Evolutionary conservation across 1,140 invertebrate genomes (phyloP), one percentile per base, ranked within the genome.

Genomic region (Oncopodura yosiiana): DNA sequence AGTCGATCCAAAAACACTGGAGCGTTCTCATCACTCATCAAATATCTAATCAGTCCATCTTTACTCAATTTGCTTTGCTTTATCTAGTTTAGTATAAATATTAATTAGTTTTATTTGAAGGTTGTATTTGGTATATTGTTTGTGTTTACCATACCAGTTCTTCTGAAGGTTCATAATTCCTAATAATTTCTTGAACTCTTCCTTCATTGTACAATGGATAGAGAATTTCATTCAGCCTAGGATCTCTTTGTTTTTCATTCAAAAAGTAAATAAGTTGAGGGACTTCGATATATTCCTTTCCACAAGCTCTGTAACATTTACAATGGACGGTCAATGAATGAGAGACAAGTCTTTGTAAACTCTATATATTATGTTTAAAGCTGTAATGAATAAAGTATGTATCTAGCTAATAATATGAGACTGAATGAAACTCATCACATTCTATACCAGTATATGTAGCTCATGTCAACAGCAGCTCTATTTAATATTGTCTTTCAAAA

Each of bases 21-120:
- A 0, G 95, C 91, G 73, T 99, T 99, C 71, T 99, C 95, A 73
- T 99, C 95, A 0, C 94, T 97, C 92, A 98, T 97, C 42, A 99
- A 76, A 74, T 97, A 99, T 41, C 92, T 82, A 71, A 94, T 90
- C 55, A 98, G 81, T 27, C 93, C 94, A 71, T 97, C 93, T 71
- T 94, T 84, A 41, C 87, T 92, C 55, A 97, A 67, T 70, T 81
- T 82, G 67, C 75, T 61, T 77, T 80, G 64, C 12, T 43, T n/a
- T 30, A 27, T 53, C 18, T 42, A 36, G n/a, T n/a, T 32, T 19
- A 23, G 16, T n/a, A 12, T 18, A 53, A 45, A 27, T 14, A 53
- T n/a, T 2, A n/a, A 5, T 34, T 14, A n/a, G 18, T 52, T 53
- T 6, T 29, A 19, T 49, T 49, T 27, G 21, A 3, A 14, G 21